Evolutionary conservation across 2,113 vertebrate genomes (phyloP).

Genomic region (Pavo muticus): DNA sequence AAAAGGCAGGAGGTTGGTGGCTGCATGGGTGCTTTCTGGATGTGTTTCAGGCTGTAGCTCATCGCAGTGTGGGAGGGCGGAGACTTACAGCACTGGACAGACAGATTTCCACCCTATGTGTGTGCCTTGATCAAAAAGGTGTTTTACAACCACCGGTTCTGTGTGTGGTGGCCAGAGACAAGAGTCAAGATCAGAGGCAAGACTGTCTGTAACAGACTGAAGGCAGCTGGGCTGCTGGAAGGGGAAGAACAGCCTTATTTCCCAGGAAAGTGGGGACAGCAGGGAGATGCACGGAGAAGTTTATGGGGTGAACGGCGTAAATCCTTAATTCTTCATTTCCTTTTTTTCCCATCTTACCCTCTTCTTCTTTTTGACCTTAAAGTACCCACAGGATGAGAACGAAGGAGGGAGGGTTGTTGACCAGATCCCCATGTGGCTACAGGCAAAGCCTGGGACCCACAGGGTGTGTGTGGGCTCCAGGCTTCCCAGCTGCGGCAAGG

Average conservation of each 20-base stretch:
- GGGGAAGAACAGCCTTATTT: background rate
- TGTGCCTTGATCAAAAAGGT: background rate
- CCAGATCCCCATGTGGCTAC: background rate
- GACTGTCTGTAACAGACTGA: background rate
- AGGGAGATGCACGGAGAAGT: background rate
- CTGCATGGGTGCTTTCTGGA: background rate
- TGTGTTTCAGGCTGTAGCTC: background rate
- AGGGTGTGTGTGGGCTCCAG: background rate
- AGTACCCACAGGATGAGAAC: background rate
- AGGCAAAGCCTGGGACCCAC: background rate
- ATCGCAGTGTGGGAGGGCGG: background rate
- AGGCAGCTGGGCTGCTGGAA: background rate
- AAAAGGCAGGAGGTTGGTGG: background rate
- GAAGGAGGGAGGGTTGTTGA: background rate
- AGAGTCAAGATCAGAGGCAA: too few relatives aligned
- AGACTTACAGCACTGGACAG: background rate
- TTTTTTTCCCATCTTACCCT: background rate
- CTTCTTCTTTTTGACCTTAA: background rate
- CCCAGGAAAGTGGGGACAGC: too few relatives aligned
- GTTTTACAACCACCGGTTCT: background rate
- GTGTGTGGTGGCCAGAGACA: background rate
- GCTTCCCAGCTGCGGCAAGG: background rate
- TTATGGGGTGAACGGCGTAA: background rate
- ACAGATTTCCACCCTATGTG: background rate
- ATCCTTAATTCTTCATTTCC: background rate